phyloP scores from a whole-genome alignment of 1,140 invertebrate genomes.

The Bombus picipes region DNA sequence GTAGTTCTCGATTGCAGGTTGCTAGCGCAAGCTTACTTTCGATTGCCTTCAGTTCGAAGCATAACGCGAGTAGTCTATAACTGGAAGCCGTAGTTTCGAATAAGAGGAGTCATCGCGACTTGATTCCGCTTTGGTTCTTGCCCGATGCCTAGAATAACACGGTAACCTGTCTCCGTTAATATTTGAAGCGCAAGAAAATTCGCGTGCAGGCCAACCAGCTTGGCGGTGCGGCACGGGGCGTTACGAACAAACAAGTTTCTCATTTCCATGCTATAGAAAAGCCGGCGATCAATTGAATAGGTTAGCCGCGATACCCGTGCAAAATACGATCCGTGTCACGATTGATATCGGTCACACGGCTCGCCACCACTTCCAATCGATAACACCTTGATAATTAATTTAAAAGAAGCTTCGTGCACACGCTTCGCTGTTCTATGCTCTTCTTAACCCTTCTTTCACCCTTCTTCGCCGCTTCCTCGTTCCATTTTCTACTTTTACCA shows the following conservation, averaged over 20 bases:
- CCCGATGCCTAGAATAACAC: neutral
- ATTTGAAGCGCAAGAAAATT: constrained; percentile 40
- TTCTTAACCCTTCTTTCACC: constrained; percentile 33
- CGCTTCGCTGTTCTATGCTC: neutral
- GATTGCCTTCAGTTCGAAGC: neutral
- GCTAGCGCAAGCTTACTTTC: neutral
- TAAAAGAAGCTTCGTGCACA: constrained; percentile 13
- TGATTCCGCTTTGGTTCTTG: neutral
- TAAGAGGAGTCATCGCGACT: neutral
- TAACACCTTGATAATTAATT: constrained; percentile 50
- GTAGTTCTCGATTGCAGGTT: neutral
- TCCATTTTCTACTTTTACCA: neutral
- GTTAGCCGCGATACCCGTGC: constrained; percentile 13
- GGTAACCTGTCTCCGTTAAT: constrained; percentile 12
- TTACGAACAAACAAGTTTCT: neutral
- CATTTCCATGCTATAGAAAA: neutral
- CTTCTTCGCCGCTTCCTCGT: neutral
- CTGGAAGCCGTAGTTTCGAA: neutral
- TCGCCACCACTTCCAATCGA: neutral
- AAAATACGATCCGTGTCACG: constrained; percentile 36
- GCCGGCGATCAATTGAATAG: constrained; percentile 21
- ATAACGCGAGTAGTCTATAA: neutral
- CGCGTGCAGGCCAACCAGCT: neutral
- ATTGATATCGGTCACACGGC: constrained; percentile 41
- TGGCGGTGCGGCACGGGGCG: too few species aligned